These are phyloP conservation scores for Tonatia bakeri DNA, from an alignment of 2,113 vertebrate genomes.

Conservation along the genomic window DNA sequence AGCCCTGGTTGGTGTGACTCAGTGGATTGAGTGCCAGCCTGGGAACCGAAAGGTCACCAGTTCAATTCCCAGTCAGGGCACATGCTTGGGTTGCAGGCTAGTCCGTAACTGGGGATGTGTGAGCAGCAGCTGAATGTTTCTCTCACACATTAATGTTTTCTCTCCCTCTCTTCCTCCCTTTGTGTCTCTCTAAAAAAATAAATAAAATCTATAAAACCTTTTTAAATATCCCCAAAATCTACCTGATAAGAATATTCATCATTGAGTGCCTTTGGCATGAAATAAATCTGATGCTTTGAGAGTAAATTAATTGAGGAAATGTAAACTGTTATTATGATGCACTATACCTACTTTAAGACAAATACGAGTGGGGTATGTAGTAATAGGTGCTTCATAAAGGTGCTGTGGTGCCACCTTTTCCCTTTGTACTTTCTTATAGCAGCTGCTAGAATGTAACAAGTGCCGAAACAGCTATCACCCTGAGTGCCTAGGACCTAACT, in stretches of 20 bases:
- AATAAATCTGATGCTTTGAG: not conserved
- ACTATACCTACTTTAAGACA: not conserved
- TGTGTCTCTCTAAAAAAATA: not conserved
- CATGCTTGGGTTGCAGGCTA: too few species aligned
- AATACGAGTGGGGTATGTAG: not conserved
- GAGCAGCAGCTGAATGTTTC: too few species aligned
- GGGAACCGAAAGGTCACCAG: too few species aligned
- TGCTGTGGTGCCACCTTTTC: not conserved
- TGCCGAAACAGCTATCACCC: slow-evolving; percentile 99
- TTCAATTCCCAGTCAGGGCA: too few species aligned
- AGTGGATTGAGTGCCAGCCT: too few species aligned
- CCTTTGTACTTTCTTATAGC: slow-evolving; percentile 73
- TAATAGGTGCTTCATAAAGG: not conserved
- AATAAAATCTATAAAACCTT: too few species aligned
- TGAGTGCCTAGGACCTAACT: slow-evolving; percentile 99
- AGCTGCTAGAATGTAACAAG: slow-evolving; percentile 98
- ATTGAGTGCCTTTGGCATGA: not conserved
- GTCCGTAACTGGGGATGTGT: too few species aligned
- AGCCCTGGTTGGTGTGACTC: too few species aligned
- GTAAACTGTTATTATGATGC: not conserved
- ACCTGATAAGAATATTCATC: not conserved
- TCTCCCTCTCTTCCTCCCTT: not conserved
- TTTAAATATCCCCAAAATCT: not conserved
- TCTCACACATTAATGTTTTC: too few species aligned
- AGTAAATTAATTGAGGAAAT: not conserved